Base-by-base conservation (phyloP, 2,113 vertebrate species). In the Mugil cephalus region DNA sequence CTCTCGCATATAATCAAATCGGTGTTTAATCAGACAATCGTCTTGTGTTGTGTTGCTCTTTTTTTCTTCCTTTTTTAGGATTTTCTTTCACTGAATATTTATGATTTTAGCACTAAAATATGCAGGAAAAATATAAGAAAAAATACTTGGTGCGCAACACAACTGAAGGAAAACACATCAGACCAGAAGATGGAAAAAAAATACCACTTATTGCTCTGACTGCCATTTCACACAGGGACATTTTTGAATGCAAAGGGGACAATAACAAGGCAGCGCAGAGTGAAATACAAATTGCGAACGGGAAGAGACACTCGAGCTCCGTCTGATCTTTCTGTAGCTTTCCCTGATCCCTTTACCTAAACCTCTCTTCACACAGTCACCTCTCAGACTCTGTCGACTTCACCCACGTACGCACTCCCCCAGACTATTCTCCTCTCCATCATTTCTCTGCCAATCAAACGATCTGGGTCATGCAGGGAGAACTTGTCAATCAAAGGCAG, bases 401-500 rank as follows among this genome's bases (percentile, higher is more conserved):
- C 45, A 0, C 75, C 75, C 70, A 61, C 74, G 17, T 48, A 13
- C 15, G 30, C 35, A 15, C 34, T 38, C 46, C 39, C 36, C 36
- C 10, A 14, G 21, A 43, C n/a, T n/a, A n/a, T n/a, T n/a, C n/a
- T n/a, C n/a, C 12, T 51, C 74, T 43, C 52, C 51, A 45, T 69
- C 56, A 56, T 54, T 35, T 56, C 51, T 17, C 70, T 79, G 80
- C 67, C 74, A 61, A 70, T 81, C 67, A 81, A 63, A 62, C 42
- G 50, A 51, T 50, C 43, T 4, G n/a, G 75, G 79, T 77, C 75
- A 79, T 0, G 64, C 21, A 38, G 45, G 40, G 60, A 70, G 60
- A 40, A 4, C 12, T 53, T 68, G 82, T 55, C 75, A 82, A 66
- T 87, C 74, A 79, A 48, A 78, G 58, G 45, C 38, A 6, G 45